Percentiles rank a stretch among this genome's conserved stretches.
Evolutionary conservation across 2,797 vertebrate genomes (phyloP).

Genomic region (Leptoclinus maculatus): DNA sequence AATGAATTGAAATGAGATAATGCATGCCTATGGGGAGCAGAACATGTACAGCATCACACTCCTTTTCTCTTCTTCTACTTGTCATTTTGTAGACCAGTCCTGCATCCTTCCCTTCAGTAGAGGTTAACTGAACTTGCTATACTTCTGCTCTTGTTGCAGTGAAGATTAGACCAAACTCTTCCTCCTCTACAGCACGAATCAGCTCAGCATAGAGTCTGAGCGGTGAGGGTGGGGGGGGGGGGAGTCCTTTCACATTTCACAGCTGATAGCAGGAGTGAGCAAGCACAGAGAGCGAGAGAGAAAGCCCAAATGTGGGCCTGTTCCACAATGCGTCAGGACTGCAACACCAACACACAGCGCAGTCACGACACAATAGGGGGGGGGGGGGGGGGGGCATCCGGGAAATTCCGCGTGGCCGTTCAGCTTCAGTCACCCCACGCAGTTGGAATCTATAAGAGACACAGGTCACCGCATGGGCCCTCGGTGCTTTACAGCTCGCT

Average conservation of each 20-base stretch:
- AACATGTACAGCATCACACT: no score
- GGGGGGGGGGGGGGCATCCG: constrained; percentile 19
- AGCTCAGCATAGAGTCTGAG: constrained; percentile 42
- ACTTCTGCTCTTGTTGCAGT: constrained; percentile 46
- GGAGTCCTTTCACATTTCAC: constrained; percentile 70
- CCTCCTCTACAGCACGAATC: constrained; percentile 49
- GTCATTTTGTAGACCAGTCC: background rate
- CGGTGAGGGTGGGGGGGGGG: background rate
- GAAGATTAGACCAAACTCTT: constrained; percentile 55
- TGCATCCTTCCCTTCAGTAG: constrained; percentile 33
- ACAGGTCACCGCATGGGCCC: constrained; percentile 27
- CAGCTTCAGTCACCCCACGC: constrained; percentile 45
- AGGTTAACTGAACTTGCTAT: constrained; percentile 28
- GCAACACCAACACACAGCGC: constrained; percentile 52
- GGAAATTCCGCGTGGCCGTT: constrained; percentile 70
- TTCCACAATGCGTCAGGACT: constrained; percentile 65
- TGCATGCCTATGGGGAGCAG: no score
- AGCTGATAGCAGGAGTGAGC: constrained; percentile 59
- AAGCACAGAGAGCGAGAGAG: constrained; percentile 60
- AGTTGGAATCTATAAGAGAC: constrained; percentile 43
- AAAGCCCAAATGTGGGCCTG: constrained; percentile 32
- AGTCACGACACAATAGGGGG: constrained; percentile 60
- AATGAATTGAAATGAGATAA: no score
- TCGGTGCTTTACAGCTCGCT: constrained; percentile 57
- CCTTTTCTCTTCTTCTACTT: no score